Conservation (phyloP, 2,888 invertebrate species). For the Apamea monoglypha region DNA sequence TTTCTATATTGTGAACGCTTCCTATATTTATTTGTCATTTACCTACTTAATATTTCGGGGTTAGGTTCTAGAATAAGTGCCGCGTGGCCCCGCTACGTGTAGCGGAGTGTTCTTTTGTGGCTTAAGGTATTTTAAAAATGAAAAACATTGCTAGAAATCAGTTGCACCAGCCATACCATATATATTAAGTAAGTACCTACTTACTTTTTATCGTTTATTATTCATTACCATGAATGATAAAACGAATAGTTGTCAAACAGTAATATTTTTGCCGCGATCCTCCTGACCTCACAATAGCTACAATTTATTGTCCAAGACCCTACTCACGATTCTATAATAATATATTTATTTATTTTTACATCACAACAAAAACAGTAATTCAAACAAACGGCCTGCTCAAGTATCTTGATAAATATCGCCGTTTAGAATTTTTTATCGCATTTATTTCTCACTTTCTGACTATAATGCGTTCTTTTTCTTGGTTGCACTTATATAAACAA, state of each 20-base stretch:
- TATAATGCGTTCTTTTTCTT: conserved; percentile 20
- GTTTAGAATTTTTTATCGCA: conserved; percentile 42
- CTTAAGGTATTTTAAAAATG: neutral
- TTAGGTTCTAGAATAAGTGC: neutral
- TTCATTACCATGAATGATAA: neutral
- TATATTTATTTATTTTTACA: conserved; percentile 32
- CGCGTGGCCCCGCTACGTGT: neutral
- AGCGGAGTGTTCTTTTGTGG: neutral
- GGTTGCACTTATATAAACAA: conserved; percentile 8
- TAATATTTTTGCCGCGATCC: neutral
- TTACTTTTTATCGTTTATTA: too few relatives aligned
- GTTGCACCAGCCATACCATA: neutral
- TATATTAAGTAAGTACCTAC: too few relatives aligned
- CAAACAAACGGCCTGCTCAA: conserved; percentile 43
- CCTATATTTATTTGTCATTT: neutral
- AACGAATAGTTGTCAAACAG: conserved; percentile 10
- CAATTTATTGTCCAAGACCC: conserved; percentile 24
- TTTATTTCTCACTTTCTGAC: conserved; percentile 25
- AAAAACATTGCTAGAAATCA: neutral
- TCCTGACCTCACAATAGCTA: conserved; percentile 11
- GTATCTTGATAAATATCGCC: conserved; percentile 48
- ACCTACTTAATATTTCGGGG: neutral
- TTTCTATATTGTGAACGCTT: neutral
- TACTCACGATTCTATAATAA: conserved; percentile 15
- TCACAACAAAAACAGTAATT: conserved; percentile 42